Evolutionary conservation across 2,113 vertebrate species (phyloP).

Genomic region (Silurus asotus): DNA sequence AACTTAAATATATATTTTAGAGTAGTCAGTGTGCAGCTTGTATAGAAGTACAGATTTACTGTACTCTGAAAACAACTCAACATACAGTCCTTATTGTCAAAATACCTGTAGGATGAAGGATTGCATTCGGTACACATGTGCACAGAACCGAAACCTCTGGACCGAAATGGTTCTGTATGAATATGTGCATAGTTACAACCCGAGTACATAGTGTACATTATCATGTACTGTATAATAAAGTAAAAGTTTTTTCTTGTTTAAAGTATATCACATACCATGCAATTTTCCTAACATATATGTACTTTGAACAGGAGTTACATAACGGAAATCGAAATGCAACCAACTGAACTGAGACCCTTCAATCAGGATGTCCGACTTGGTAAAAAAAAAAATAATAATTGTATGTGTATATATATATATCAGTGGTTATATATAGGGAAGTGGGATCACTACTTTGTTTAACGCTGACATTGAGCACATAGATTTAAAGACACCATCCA

Average conservation of each 20-base stretch:
- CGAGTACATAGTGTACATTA: neutral
- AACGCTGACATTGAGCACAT: neutral
- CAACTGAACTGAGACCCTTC: slow-evolving; percentile 74
- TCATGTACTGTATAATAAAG: neutral
- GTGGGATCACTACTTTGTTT: neutral
- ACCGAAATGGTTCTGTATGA: no score
- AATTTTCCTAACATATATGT: neutral
- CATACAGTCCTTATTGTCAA: no score
- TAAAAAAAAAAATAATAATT: slow-evolving; percentile 55
- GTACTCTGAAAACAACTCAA: no score
- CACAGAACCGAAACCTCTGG: no score
- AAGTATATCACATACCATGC: neutral
- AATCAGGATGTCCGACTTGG: slow-evolving; percentile 83
- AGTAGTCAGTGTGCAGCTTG: no score
- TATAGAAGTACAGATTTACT: no score
- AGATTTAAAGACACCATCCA: neutral
- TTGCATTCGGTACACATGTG: no score
- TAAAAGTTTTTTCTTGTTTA: neutral
- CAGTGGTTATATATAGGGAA: no score
- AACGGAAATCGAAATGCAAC: slow-evolving; percentile 74
- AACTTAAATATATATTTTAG: no score
- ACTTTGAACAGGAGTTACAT: slow-evolving; percentile 70
- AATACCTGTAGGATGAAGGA: no score
- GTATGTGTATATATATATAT: no score
- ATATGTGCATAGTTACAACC: no score